Conservation (phyloP, 2,113 vertebrate genomes). For the Malurus elegans region DNA sequence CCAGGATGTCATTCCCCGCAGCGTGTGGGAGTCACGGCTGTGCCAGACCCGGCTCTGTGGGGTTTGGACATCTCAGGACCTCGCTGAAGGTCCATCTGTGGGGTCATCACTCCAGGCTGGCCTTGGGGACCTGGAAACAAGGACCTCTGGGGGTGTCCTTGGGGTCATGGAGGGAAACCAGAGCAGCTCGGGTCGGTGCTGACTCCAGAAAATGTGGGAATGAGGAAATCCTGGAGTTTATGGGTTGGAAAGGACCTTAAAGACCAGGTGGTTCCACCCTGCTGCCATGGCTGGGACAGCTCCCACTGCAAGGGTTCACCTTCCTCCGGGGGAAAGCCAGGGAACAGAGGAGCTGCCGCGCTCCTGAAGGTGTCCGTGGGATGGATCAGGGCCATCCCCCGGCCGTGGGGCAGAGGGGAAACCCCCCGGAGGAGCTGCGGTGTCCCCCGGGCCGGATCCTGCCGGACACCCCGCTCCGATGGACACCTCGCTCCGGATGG, state of each 20-base stretch:
- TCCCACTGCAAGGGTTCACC: too few species aligned
- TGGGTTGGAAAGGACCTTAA: neutral
- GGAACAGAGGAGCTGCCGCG: neutral
- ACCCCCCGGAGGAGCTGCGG: neutral
- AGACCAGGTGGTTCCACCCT: neutral
- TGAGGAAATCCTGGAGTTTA: neutral
- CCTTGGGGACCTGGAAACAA: neutral
- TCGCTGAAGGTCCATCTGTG: fast-evolving
- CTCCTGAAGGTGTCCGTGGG: neutral
- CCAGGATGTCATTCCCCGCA: neutral
- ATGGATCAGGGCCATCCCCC: neutral
- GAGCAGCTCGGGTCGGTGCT: fast-evolving
- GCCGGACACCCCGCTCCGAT: neutral
- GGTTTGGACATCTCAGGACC: neutral
- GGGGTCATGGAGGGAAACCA: neutral
- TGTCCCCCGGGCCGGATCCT: neutral
- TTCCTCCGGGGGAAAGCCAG: too few species aligned
- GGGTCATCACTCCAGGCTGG: neutral
- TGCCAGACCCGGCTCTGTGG: neutral
- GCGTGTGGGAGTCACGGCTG: fast-evolving
- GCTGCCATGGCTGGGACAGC: neutral
- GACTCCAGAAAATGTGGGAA: neutral
- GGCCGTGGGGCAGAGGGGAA: neutral
- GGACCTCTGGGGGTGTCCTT: fast-evolving
- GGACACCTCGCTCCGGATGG: too few species aligned